Conservation (phyloP, 30 jellyfish, hydroid and myxozoan species). For the Nemopilema nomurai region DNA sequence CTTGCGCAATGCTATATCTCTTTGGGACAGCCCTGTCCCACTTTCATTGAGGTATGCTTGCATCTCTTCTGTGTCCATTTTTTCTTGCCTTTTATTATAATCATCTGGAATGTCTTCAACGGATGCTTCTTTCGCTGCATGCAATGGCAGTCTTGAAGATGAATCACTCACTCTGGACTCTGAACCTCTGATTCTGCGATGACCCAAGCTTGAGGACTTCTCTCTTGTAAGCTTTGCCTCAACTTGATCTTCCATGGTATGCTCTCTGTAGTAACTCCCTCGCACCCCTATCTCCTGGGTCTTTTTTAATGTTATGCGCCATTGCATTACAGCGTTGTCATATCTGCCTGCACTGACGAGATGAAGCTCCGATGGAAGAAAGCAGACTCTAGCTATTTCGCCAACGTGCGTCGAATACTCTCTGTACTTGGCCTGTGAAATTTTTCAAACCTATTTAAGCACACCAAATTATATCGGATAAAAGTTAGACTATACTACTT, state of each 20-base stretch:
- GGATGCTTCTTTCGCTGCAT: constrained; percentile 3
- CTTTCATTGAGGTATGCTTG: constrained; percentile 13
- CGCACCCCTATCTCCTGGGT: constrained; percentile 19
- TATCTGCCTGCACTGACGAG: constrained; percentile 48
- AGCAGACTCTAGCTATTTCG: constrained; percentile 17
- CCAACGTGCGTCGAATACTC: constrained; percentile 67
- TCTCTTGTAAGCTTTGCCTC: constrained; percentile 6
- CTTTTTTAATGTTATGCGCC: constrained; percentile 54
- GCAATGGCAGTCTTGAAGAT: constrained; percentile 32
- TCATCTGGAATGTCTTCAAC: constrained; percentile 22
- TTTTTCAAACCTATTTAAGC: no score
- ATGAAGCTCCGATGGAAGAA: constrained; percentile 39
- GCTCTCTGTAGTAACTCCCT: constrained; percentile 23
- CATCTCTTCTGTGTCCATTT: constrained; percentile 37
- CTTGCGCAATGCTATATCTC: constrained; percentile 32
- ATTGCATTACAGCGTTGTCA: constrained; percentile 62
- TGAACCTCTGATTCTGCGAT: constrained; percentile 45
- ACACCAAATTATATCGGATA: no score
- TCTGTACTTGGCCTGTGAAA: constrained; percentile 33
- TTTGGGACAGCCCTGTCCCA: constrained; percentile 33
- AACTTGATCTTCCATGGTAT: constrained; percentile 24
- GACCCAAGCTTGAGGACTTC: constrained; percentile 52
- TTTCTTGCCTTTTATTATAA: constrained; percentile 1
- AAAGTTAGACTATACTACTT: no score
- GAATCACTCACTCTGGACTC: constrained; percentile 21